Percentiles rank a stretch among this genome's conserved stretches.
Conservation (phyloP, 2,888 invertebrate species). For the Drosophila nr. fundita region DNA sequence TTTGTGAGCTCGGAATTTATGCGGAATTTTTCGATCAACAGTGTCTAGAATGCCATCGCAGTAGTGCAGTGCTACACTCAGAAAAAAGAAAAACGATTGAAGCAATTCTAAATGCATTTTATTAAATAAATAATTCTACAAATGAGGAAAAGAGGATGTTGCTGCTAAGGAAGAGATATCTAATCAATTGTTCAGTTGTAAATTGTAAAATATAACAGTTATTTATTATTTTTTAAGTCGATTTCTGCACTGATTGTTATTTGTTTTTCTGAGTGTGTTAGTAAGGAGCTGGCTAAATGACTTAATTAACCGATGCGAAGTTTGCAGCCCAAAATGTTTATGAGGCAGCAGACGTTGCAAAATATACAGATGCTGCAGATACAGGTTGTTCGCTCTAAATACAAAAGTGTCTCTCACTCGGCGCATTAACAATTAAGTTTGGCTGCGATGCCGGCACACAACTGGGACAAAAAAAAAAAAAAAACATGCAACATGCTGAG, state of each 20-base stretch:
- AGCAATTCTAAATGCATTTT: neutral
- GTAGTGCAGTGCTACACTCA: constrained; percentile 1
- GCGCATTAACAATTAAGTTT: constrained; percentile 71
- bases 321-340: constrained; percentile 60
- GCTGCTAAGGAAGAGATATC: neutral
- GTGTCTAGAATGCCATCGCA: constrained; percentile 43
- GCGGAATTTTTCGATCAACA: constrained; percentile 47
- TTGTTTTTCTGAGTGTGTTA: constrained; percentile 26
- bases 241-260: neutral
- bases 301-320: constrained; percentile 63
- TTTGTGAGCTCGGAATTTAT: constrained; percentile 72
- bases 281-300: constrained; percentile 79
- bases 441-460: constrained; percentile 34
- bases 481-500: constrained; percentile 52
- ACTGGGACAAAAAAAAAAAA: constrained; percentile 25
- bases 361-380: constrained; percentile 19
- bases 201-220: neutral
- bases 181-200: neutral
- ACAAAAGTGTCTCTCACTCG: constrained; percentile 54
- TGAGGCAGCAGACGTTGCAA: constrained; percentile 41
- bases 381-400: constrained; percentile 35
- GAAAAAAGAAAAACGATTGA: neutral
- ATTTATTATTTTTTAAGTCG: neutral
- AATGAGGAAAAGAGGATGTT: neutral
- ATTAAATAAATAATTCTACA: neutral